Percentiles rank a stretch among this genome's conserved stretches.
phyloP scores from a whole-genome alignment of 2,113 vertebrate species.

The Pygoscelis adeliae region DNA sequence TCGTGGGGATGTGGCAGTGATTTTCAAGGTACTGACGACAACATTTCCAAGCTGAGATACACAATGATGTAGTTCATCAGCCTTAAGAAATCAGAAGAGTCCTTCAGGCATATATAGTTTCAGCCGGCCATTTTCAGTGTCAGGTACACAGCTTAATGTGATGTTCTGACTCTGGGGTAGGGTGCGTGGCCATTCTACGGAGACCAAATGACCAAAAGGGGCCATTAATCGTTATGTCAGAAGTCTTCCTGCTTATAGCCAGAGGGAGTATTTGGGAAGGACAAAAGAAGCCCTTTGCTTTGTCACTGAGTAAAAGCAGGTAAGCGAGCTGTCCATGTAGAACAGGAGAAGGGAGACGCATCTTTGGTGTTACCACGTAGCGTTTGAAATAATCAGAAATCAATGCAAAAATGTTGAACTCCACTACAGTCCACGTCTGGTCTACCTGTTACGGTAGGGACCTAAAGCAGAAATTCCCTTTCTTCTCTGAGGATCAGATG shows the following conservation, averaged over 20 bases:
- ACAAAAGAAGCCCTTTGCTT: not conserved
- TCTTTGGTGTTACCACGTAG: not conserved
- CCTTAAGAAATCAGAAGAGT: not conserved
- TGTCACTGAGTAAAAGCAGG: not conserved
- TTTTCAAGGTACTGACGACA: not conserved
- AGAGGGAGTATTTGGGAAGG: not conserved
- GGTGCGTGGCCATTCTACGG: accelerated
- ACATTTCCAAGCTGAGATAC: not conserved
- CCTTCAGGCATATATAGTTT: not conserved
- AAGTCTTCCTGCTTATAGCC: not conserved
- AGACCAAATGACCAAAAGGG: not conserved
- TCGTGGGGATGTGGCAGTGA: not conserved
- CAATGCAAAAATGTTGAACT: not conserved
- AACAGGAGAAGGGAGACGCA: not conserved
- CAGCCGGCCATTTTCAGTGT: not conserved
- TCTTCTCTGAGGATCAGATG: not conserved
- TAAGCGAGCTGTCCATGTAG: not conserved
- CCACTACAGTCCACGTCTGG: accelerated
- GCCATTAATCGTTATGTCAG: not conserved
- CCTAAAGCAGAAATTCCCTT: not conserved
- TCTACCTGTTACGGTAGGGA: not conserved
- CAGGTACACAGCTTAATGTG: not conserved
- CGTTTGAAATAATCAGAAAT: not conserved
- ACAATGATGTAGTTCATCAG: not conserved
- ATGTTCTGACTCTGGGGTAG: too few species aligned